A percentile compares a stretch with the other conserved stretches of the same genome.
Evolutionary conservation across 2,888 invertebrate species (phyloP).

Genomic region (Hirtodrosophila histrioides): DNA sequence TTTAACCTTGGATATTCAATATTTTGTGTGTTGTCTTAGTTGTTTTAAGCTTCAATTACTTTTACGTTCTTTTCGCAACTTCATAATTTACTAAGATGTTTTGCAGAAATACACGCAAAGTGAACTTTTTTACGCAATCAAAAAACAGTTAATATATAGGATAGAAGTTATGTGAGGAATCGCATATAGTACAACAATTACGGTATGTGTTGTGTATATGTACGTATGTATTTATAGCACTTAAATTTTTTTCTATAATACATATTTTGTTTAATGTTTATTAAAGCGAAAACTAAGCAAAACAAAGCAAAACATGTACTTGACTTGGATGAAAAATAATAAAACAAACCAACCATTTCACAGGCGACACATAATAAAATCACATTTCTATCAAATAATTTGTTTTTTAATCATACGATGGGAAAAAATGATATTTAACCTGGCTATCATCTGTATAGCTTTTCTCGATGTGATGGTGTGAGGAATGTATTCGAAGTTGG

Average conservation of each 20-base stretch:
- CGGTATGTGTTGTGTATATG: constrained; percentile 31
- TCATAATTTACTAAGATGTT: constrained; percentile 1
- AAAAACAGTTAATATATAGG: constrained; percentile 35
- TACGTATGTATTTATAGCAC: constrained; percentile 33
- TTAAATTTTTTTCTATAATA: constrained; percentile 31
- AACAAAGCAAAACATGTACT: constrained; percentile 37
- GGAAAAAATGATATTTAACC: too few relatives aligned
- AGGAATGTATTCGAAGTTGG: too few relatives aligned
- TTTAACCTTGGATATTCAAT: constrained; percentile 19
- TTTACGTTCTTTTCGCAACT: constrained; percentile 3
- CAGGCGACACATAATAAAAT: constrained; percentile 34
- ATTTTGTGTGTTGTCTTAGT: constrained; percentile 21
- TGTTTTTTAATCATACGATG: background rate
- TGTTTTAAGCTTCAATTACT: constrained; percentile 11
- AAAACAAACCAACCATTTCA: constrained; percentile 54
- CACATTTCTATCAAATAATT: constrained; percentile 28
- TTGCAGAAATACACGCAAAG: constrained; percentile 14
- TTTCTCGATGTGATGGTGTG: too few relatives aligned
- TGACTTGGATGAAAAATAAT: constrained; percentile 28
- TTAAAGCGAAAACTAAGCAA: constrained; percentile 16
- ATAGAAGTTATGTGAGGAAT: constrained; percentile 47
- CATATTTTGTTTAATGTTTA: constrained; percentile 38
- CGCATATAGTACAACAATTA: constrained; percentile 51
- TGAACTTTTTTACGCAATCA: constrained; percentile 35
- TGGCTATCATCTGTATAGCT: too few relatives aligned